Base-by-base conservation (phyloP, 2,888 invertebrate species). In the Ectobius pallidus region DNA sequence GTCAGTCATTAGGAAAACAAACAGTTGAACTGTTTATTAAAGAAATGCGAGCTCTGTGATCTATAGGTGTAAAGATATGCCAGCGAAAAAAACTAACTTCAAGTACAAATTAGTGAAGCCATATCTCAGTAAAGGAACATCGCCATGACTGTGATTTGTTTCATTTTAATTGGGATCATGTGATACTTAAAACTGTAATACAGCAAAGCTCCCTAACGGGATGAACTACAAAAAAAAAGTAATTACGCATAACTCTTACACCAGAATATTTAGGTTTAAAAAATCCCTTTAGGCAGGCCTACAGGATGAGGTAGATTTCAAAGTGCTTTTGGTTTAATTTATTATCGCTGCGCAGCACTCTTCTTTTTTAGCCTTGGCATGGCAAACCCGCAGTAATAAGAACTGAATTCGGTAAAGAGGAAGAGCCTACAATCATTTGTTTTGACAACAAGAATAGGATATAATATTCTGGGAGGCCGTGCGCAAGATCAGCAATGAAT, bases 21-120 rank as follows among this genome's bases (percentile, higher is more conserved):
- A 46, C 14, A 52, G 3, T 7, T 22, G 52, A 2, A 52, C n/a
- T n/a, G n/a, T n/a, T n/a, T n/a, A 22, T 11, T 49, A 22, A 52
- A 3, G 7, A 52, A 25, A 9, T 9, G 39, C 39, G 14, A 46
- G 3, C 46, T n/a, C 58, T 58, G 58, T 58, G 58, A 58, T 58
- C 27, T 14, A 25, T 58, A 58, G 58, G 0, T 25, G 18, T 58
- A 58, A 58, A 30, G 30, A 16, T 30, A 58, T 30, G 27, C 58
- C 16, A 58, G 30, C 25, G 32, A 58, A 52, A 30, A 3, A 22
- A 30, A 30, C 14, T n/a, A 3, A 58, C 30, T 6, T 25, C 30
- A 30, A 58, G 58, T 58, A 58, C 58, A 58, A 58, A 58, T 58
- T 55, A 22, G 25, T 55, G 55, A 22, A 55, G 3, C 20, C 25